phyloP scores from a whole-genome alignment of 2,113 vertebrate species.

The Picathartes gymnocephalus region DNA sequence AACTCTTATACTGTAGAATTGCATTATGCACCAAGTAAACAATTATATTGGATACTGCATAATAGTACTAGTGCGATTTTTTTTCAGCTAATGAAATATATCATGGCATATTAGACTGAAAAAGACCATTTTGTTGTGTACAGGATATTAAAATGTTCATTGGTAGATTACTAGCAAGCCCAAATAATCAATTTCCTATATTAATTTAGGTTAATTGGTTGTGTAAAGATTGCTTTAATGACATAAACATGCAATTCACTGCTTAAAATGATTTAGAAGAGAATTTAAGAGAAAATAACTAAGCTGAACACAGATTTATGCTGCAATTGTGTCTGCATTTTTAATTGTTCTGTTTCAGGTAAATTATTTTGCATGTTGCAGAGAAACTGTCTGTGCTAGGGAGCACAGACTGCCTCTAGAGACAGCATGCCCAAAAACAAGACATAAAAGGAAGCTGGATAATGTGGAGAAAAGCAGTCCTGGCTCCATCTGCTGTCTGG shows the following conservation, averaged over 20 bases:
- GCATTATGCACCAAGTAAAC: not conserved
- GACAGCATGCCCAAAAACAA: not conserved
- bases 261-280: not conserved
- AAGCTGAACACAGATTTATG: not conserved
- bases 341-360: not conserved
- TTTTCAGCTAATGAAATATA: slow-evolving; percentile 17
- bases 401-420: not conserved
- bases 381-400: not conserved
- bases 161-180: not conserved
- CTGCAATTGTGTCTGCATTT: not conserved
- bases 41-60: not conserved
- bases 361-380: not conserved
- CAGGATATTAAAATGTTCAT: not conserved
- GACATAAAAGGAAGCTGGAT: not conserved
- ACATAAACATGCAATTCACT: not conserved
- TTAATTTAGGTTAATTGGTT: not conserved
- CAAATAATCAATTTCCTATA: not conserved
- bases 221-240: not conserved
- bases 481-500: slow-evolving; percentile 29
- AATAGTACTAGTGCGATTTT: not conserved
- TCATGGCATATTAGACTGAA: not conserved
- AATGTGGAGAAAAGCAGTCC: not conserved
- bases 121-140: not conserved
- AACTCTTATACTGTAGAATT: not conserved
- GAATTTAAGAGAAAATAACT: not conserved